Percentiles rank a stretch among this genome's conserved stretches.
Conservation (phyloP, 1,140 invertebrate species). For the honey bee (Apis mellifera) region DNA sequence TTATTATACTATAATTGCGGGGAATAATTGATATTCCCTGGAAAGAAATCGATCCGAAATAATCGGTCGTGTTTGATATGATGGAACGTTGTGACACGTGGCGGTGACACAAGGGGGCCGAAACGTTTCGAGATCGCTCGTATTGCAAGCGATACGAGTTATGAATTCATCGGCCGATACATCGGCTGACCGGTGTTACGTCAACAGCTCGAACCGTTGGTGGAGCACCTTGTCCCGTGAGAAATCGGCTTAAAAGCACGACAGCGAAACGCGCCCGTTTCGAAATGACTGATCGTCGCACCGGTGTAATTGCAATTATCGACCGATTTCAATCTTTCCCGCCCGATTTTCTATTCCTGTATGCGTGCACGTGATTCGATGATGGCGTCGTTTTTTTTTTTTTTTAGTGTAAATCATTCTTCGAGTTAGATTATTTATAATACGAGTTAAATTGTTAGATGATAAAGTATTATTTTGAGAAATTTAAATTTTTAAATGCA, state of each 20-base stretch:
- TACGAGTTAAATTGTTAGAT: no score
- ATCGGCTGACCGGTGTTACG: slow-evolving; percentile 26
- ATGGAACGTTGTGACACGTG: slow-evolving; percentile 39
- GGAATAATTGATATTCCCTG: background rate
- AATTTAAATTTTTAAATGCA: no score
- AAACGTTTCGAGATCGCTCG: background rate
- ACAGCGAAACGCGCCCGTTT: background rate
- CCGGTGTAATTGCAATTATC: slow-evolving; percentile 11
- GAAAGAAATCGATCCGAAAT: slow-evolving; percentile 36
- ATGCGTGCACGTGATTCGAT: no score
- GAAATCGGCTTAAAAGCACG: slow-evolving; percentile 45
- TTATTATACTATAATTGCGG: no score
- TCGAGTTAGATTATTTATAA: no score
- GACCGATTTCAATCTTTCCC: background rate
- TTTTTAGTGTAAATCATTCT: no score
- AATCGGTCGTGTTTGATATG: slow-evolving; percentile 26
- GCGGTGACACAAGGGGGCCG: slow-evolving; percentile 12
- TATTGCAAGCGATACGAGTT: slow-evolving; percentile 25
- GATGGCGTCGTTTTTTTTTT: no score
- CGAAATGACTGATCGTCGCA: slow-evolving; percentile 4
- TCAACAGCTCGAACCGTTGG: slow-evolving; percentile 13
- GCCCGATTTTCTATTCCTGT: background rate
- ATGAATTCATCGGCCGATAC: slow-evolving; percentile 34
- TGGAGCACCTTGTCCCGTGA: slow-evolving; percentile 23
- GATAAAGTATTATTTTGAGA: no score